Conservation (phyloP, 1,140 invertebrate species). For the Caligus rogercresseyi region DNA sequence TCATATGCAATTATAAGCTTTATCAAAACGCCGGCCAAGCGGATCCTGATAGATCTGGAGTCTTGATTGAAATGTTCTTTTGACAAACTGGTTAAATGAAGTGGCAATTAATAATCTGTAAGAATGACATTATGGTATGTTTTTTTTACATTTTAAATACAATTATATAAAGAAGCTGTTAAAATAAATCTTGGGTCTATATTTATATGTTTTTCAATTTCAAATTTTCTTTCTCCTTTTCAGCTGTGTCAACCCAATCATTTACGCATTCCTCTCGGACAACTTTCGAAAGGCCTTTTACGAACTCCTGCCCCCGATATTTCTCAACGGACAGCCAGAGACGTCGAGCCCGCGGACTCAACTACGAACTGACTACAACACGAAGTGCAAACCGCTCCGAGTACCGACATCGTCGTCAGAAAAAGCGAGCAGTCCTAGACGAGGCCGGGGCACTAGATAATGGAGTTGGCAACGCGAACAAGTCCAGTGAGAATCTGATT, state of each 20-base stretch:
- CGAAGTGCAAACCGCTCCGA: neutral
- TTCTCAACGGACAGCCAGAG: constrained; percentile 35
- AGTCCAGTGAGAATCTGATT: neutral
- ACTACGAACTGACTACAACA: constrained; percentile 7
- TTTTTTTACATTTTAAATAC: too few relatives aligned
- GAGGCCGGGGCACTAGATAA: neutral
- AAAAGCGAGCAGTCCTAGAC: neutral
- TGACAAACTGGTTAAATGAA: too few relatives aligned
- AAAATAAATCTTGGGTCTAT: too few relatives aligned
- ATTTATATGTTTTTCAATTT: too few relatives aligned
- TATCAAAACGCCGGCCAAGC: too few relatives aligned
- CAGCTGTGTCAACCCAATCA: constrained; percentile 70
- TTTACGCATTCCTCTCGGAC: constrained; percentile 79
- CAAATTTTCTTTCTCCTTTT: too few relatives aligned
- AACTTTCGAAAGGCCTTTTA: constrained; percentile 67
- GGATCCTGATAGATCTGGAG: too few relatives aligned
- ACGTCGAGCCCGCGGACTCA: constrained; percentile 1
- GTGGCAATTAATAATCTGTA: too few relatives aligned
- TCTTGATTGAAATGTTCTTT: too few relatives aligned
- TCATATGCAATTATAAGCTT: too few relatives aligned
- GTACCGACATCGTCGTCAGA: neutral
- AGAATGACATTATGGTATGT: too few relatives aligned
- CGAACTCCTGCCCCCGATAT: constrained; percentile 48
- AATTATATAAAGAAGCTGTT: too few relatives aligned
- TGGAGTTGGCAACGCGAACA: neutral